Base-by-base conservation (phyloP, 64 coral and sea anemone species). In the Porites lutea region DNA sequence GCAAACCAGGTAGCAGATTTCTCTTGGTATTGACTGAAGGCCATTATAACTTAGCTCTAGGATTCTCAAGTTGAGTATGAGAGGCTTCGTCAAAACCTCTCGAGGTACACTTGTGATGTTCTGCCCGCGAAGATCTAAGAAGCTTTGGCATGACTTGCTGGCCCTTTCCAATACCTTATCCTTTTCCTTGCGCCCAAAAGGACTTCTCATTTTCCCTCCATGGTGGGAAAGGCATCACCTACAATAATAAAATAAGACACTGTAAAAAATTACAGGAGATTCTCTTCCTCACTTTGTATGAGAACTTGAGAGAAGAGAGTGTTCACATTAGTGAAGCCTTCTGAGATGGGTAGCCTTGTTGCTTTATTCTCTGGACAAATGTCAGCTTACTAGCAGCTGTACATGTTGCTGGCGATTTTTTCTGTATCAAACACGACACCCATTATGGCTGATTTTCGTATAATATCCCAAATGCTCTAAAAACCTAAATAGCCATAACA, bases 11-110 rank as follows among this genome's bases (percentile, higher is more conserved):
- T 21, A 37, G 60, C 92, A 49, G 19, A 96, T 86, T 80, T 89
- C 92, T 76, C 73, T 18, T 76, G 95, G 95, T 14, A 96, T 16
- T 14, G 70, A 55, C 45, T 77, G 65, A 73, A 96, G 61, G 37
- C 48, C 88, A 90, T 96, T 96, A 68, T 79, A 94, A 48, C 91
- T 96, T 10, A 96, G 90, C 19, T 96, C 95, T 77, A 96, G 64
- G 47, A 71, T 16, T 78, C 9, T 82, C 55, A 96, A 75, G 68
- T 50, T 91, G 13, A 72, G 16, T 59, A 86, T 58, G 52, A 96
- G 86, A 53, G 95, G 91, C 22, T 67, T 87, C 13, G 78, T 76
- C 46, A 81, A 81, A 21, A 96, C 73, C 52, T 59, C 71, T n/a
- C 11, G 69, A 62, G 95, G 95, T 68, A 96, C 54, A 1, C 64